Evolutionary conservation across 2,797 vertebrate genomes (phyloP), one percentile per base, ranked within the genome.

Genomic region (Bradypodion ventrale): DNA sequence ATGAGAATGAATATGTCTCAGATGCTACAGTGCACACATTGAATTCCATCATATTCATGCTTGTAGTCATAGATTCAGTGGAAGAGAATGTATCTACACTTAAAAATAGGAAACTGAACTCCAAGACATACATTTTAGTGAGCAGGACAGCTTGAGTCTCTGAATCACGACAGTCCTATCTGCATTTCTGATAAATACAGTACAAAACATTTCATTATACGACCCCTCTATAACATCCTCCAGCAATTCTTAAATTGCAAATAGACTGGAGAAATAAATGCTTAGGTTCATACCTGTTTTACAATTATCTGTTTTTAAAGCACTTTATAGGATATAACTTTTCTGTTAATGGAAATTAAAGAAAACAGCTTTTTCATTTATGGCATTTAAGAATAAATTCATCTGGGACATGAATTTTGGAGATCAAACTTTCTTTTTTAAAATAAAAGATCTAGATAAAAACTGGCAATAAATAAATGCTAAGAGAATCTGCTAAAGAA

Each of bases 381-480:
- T 80, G 84, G 89, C 68, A 90, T 85, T 75, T 80, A 93, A 87
- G 89, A 77, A 86, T 92, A 60, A 76, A 87, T 69, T 74, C 66
- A 0, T 78, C 29, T 83, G 86, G 86, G 82, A 90, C 44, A 63
- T 74, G 81, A 37, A 80, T 82, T 89, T 75, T 72, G 80, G 87
- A 75, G 85, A n/a, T n/a, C 49, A 82, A 85, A 42, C 7, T 25
- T 87, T 86, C 87, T 69, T 60, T 52, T 85, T 85, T 72, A 37
- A 9, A 85, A 66, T 66, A 89, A 89, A 60, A 79, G 84, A 88
- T 74, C 77, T 27, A 89, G 77, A 72, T 62, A 85, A 83, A 78
- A 85, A 15, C 83, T 15, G 19, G 23, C 79, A 78, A 35, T 77
- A 85, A 90, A 89, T 56, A 83, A 80, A 87, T 83, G 88, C 40